Evolutionary conservation across 37 sponge, comb jelly and placozoan species (phyloP).

Genomic region (Theonella swinhoei): DNA sequence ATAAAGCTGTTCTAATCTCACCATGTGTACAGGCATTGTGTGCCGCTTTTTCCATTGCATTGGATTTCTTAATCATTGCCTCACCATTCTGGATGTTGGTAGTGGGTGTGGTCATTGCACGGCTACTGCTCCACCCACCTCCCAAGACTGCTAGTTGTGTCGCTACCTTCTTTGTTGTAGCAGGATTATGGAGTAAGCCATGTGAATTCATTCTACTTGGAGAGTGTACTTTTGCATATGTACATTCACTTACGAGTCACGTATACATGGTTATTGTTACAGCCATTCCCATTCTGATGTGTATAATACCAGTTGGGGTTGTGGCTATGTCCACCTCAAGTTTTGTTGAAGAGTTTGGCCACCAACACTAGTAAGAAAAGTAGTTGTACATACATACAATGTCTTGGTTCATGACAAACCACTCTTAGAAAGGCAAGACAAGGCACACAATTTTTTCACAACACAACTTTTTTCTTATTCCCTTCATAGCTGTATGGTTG

Average conservation of each 20-base stretch:
- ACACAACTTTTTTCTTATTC: no score
- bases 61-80: slow-evolving; percentile 9
- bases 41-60: slow-evolving; percentile 10
- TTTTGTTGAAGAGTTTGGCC: slow-evolving; percentile 12
- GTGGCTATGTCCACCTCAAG: neutral
- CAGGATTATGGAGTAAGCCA: slow-evolving; percentile 21
- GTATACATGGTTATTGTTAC: neutral
- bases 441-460: neutral
- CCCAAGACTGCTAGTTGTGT: slow-evolving; percentile 11
- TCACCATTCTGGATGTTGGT: slow-evolving; percentile 34
- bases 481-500: slow-evolving; percentile 22
- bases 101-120: slow-evolving; percentile 11
- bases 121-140: slow-evolving; percentile 24
- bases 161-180: slow-evolving; percentile 25
- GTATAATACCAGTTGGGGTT: slow-evolving; percentile 17
- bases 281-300: slow-evolving; percentile 10
- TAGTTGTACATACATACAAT: no score
- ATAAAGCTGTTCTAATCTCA: no score
- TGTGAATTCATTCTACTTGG: neutral
- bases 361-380: slow-evolving; percentile 30
- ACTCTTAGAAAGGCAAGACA: neutral
- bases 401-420: no score
- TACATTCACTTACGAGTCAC: no score
- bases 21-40: slow-evolving; percentile 30
- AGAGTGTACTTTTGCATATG: neutral